These are phyloP conservation scores for Drosophila falleni DNA, from an alignment of 2,888 invertebrate species.

Conservation along the genomic window DNA sequence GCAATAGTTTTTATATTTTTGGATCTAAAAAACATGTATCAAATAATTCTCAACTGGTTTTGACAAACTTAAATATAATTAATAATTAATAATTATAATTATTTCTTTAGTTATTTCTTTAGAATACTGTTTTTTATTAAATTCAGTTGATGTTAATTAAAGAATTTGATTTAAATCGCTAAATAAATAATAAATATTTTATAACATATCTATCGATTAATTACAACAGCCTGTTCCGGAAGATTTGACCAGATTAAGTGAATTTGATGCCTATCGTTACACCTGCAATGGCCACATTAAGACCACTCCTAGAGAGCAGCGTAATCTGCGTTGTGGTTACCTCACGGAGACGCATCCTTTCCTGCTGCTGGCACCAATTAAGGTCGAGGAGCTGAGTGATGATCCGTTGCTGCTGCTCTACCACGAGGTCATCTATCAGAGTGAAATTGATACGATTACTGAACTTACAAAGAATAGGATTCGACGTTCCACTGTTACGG, in stretches of 20 bases:
- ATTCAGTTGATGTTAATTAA: no score
- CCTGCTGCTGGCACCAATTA: constrained; percentile 85
- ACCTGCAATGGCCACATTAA: constrained; percentile 87
- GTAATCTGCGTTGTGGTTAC: constrained; percentile 83
- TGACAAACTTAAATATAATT: no score
- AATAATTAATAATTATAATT: no score
- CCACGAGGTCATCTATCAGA: constrained; percentile 87
- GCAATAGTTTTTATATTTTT: no score
- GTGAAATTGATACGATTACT: constrained; percentile 87
- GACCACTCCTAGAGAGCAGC: constrained; percentile 84
- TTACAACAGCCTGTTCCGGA: constrained; percentile 63
- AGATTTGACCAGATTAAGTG: constrained; percentile 28
- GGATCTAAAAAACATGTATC: no score
- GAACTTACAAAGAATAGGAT: constrained; percentile 86
- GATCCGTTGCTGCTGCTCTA: constrained; percentile 87
- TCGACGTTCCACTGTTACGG: constrained; percentile 87
- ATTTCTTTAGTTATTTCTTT: no score
- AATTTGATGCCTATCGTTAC: constrained; percentile 53
- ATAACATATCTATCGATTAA: neutral
- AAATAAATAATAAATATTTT: neutral
- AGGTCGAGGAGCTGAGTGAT: constrained; percentile 86
- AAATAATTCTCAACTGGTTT: no score
- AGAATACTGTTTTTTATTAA: no score
- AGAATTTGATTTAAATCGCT: no score
- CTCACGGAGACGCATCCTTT: constrained; percentile 83